Evolutionary conservation across 2,888 invertebrate genomes (phyloP).

Genomic region (Mycogona germanica): DNA sequence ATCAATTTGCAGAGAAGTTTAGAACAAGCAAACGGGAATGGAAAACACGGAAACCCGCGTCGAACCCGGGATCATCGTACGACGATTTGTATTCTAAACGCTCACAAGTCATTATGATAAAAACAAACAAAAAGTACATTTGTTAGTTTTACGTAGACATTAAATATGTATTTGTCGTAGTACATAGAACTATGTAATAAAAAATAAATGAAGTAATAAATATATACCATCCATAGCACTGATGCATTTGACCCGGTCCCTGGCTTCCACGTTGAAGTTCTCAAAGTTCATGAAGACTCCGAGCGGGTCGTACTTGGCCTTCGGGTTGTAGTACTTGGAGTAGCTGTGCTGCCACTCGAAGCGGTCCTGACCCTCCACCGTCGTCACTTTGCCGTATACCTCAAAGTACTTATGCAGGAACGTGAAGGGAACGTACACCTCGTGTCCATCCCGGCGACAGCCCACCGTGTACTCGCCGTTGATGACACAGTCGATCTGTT

Average conservation of each 20-base stretch:
- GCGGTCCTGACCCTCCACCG: conserved; percentile 54
- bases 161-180: too few relatives aligned
- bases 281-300: conserved; percentile 95
- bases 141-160: too few relatives aligned
- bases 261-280: conserved; percentile 92
- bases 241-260: conserved; percentile 92
- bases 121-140: too few relatives aligned
- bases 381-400: conserved; percentile 72
- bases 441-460: conserved; percentile 58
- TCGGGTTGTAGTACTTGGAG: conserved; percentile 77
- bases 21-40: too few relatives aligned
- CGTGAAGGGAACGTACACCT: conserved; percentile 83
- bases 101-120: too few relatives aligned
- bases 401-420: conserved; percentile 91
- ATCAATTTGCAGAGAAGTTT: too few relatives aligned
- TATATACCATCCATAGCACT: conserved; percentile 68
- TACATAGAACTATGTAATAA: too few relatives aligned
- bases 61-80: too few relatives aligned
- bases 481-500: conserved; percentile 51
- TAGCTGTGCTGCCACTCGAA: conserved; percentile 95
- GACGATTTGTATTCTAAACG: too few relatives aligned
- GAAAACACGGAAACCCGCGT: too few relatives aligned
- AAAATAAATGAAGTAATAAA: neutral
- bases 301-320: conserved; percentile 72
- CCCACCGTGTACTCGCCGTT: conserved; percentile 72